A percentile compares a stretch with the other conserved stretches of the same genome.
These are phyloP conservation scores for Muscina levida DNA, from an alignment of 2,888 invertebrate genomes.

Conservation along the genomic window DNA sequence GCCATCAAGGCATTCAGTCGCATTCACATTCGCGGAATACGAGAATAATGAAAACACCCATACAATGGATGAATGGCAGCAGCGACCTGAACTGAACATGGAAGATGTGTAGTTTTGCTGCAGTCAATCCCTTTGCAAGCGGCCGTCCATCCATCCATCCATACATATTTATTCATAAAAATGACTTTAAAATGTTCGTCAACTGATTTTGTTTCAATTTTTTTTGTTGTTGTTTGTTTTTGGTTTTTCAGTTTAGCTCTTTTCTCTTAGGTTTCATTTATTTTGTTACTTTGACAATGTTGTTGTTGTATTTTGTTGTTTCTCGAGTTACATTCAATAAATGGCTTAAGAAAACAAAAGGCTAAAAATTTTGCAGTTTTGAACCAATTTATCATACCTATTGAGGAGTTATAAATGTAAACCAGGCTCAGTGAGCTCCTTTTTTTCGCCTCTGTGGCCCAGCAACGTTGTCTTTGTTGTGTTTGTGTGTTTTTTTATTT, in stretches of 20 bases:
- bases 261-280: too few species aligned
- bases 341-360: conserved; percentile 35
- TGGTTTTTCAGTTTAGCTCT: neutral
- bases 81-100: neutral
- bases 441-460: conserved; percentile 1
- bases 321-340: conserved; percentile 32
- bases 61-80: neutral
- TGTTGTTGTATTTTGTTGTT: neutral
- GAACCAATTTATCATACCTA: conserved; percentile 36
- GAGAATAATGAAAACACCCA: conserved; percentile 26
- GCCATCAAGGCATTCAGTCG: conserved; percentile 7
- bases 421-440: neutral
- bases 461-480: neutral
- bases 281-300: neutral
- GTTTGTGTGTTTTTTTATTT: neutral
- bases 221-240: neutral
- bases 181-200: conserved; percentile 28
- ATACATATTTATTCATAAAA: conserved; percentile 31
- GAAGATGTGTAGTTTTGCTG: neutral
- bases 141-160: neutral
- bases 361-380: conserved; percentile 25
- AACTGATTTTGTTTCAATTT: conserved; percentile 6
- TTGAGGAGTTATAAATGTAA: conserved; percentile 5
- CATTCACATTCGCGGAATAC: neutral
- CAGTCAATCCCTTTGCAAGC: neutral